phyloP scores from a whole-genome alignment of 2,888 invertebrate species.

The Rhingia campestris region DNA sequence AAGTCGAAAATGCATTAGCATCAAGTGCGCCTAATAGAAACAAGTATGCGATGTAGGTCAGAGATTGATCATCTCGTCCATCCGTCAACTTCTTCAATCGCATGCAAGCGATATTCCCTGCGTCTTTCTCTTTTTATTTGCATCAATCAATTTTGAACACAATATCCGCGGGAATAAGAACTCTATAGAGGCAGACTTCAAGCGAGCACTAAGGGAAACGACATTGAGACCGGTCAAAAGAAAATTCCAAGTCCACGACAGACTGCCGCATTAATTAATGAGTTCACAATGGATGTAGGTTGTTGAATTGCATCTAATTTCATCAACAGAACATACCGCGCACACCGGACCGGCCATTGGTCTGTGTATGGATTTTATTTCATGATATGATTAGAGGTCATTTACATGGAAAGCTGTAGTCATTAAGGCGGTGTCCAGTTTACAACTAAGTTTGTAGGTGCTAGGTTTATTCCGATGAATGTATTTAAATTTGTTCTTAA shows the following conservation, averaged over 20 bases:
- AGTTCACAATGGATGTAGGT: slow-evolving; percentile 58
- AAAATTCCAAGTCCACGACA: neutral
- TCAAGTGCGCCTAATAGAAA: neutral
- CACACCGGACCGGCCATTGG: neutral
- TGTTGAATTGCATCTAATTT: slow-evolving; percentile 46
- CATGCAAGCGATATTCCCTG: neutral
- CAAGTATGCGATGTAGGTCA: slow-evolving; percentile 9
- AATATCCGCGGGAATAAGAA: slow-evolving; percentile 23
- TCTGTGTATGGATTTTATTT: neutral
- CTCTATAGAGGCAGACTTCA: too few species aligned
- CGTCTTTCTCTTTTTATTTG: neutral
- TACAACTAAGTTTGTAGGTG: too few species aligned
- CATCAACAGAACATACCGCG: slow-evolving; percentile 16
- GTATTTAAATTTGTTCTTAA: too few species aligned
- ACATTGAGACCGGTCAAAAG: slow-evolving; percentile 1
- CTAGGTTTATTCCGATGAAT: too few species aligned
- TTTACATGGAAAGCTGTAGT: slow-evolving; percentile 29
- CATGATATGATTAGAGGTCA: slow-evolving; percentile 28
- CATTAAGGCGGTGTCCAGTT: slow-evolving; percentile 1
- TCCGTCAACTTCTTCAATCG: neutral
- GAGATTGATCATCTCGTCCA: slow-evolving; percentile 12
- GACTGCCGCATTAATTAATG: slow-evolving; percentile 55
- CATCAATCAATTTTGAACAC: slow-evolving; percentile 23
- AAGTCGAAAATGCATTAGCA: too few species aligned
- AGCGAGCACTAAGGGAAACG: neutral